Conservation (phyloP, 1,140 invertebrate species). For the Drosophila melanogaster region DNA sequence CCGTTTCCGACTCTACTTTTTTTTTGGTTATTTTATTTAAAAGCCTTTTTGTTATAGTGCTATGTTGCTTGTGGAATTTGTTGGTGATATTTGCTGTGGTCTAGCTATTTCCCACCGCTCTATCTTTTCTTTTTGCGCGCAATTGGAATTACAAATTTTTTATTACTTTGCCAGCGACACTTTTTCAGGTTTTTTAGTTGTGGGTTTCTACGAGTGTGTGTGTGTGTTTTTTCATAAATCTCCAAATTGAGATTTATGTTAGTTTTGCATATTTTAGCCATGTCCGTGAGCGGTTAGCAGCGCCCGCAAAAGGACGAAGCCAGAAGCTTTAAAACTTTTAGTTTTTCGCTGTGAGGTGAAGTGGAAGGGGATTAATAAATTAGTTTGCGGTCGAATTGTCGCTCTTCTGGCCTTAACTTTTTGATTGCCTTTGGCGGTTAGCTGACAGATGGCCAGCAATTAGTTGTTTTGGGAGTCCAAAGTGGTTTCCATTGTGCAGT, state of each 20-base stretch:
- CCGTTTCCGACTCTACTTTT: slow-evolving; percentile 17
- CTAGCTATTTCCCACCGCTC: slow-evolving; percentile 54
- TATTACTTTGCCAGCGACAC: slow-evolving; percentile 68
- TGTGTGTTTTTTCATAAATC: slow-evolving; percentile 75
- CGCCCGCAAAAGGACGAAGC: slow-evolving; percentile 45
- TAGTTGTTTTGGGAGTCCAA: slow-evolving; percentile 45
- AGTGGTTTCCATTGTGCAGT: slow-evolving; percentile 4
- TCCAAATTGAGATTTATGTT: slow-evolving; percentile 83
- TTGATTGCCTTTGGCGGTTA: slow-evolving; percentile 70
- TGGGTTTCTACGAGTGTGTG: slow-evolving; percentile 18
- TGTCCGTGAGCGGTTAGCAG: slow-evolving; percentile 71
- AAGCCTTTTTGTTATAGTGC: slow-evolving; percentile 57
- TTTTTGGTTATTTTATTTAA: slow-evolving; percentile 41
- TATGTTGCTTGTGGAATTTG: slow-evolving; percentile 66
- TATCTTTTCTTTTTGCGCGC: slow-evolving; percentile 28
- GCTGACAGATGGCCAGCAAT: slow-evolving; percentile 72
- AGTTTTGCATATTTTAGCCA: slow-evolving; percentile 83
- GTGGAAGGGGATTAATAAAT: slow-evolving; percentile 73
- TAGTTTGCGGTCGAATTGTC: slow-evolving; percentile 79
- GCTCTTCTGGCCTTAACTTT: slow-evolving; percentile 78
- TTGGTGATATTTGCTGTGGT: slow-evolving; percentile 71
- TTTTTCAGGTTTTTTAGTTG: slow-evolving; percentile 36
- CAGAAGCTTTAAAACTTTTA: slow-evolving; percentile 58
- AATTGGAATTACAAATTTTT: slow-evolving; percentile 81
- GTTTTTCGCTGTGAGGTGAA: slow-evolving; percentile 28